Base-by-base conservation (phyloP, 2,888 invertebrate genomes). In the Agrotis puta region DNA sequence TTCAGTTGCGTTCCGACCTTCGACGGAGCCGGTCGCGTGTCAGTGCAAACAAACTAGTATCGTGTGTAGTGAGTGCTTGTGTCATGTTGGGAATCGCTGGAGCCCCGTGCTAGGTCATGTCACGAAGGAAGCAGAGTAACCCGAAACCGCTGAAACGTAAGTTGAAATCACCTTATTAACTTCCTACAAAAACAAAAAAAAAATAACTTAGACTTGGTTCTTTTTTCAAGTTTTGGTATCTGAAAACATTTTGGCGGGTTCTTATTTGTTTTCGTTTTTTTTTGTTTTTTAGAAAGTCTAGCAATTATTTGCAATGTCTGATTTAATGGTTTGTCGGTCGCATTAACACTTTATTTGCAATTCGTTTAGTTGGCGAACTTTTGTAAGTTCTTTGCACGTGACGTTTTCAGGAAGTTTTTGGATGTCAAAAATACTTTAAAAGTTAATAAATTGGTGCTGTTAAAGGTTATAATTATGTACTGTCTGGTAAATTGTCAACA, bases 121-220 rank as follows among this genome's bases (percentile, higher is more conserved):
- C 99, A 94, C 98, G 99, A 95, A 97, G 99, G 96, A 99, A 99
- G 97, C 99, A 99, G 97, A 98, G 98, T 97, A 98, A 99, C 97
- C 99, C 99, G 89, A 99, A 99, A 96, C 98, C 99, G 93, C 97
- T 98, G 91, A 99, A 99, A 98, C 98, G 99, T 99, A 96, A 97
- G 98, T 98, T 66, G 9, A 22, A 4, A 20, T 0, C 18, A 65
- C 18, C 71, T 66, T 63, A 68, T 39, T 53, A 39, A 18, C 20
- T 61, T n/a, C 0, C 3, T 27, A 47, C 14, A 0, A 22, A 0
- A 56, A 47, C 57, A 18, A 61, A 2, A 39, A 61, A 16, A 5
- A 1, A 5, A 11, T 2, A 51, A 58, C 39, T 63, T 63, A 33
- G 33, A 33, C 33, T 65, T 48, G 0, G 13, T 70, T 61, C 56